Base-by-base conservation (phyloP, 2,113 vertebrate genomes). In the Saguinus midas region DNA sequence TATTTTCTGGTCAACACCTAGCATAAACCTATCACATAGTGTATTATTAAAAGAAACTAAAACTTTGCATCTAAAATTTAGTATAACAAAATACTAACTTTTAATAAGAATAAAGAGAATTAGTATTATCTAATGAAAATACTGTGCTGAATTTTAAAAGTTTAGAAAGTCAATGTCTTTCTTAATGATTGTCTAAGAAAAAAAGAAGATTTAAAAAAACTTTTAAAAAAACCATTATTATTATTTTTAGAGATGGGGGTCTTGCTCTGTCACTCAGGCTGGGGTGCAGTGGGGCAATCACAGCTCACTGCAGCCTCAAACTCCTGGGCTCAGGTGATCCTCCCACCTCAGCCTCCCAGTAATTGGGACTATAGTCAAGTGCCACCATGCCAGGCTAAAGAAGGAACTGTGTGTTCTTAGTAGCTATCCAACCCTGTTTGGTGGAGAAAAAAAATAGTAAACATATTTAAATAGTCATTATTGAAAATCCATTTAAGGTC, bases 121-220 rank as follows among this genome's bases (percentile, higher is more conserved):
- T 82, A 96, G n/a, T 95, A 91, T 86, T 94, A 25, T 9, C 45
- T 90, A 95, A 89, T 76, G 50, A 96, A 95, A 83, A 45, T 58
- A 66, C 17, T 40, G 11, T 61, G 45, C 14, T 86, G n/a, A 48
- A 32, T 82, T 35, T 45, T 87, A 70, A 92, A 96, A 90, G 48
- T 61, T 86, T 79, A 81, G 75, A 79, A 73, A 89, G 37, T 40
- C 73, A 64, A 52, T 29, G 37, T 89, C 43, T 8, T 78, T 75
- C n/a, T 55, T 57, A 80, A 37, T 52, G n/a, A 89, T 5, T 87
- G 16, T 61, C 23, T 73, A 66, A 68, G 2, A 40, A 48, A 57
- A 83, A 86, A 70, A 79, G 10, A 64, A 20, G 82, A 3, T 88
- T 91, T 61, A 32, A 14, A 87, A 84, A 91, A 88, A 27, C 75